Evolutionary conservation across 2,113 vertebrate species (phyloP), one percentile per base, ranked within the genome.

Genomic region (Odocoileus virginianus): DNA sequence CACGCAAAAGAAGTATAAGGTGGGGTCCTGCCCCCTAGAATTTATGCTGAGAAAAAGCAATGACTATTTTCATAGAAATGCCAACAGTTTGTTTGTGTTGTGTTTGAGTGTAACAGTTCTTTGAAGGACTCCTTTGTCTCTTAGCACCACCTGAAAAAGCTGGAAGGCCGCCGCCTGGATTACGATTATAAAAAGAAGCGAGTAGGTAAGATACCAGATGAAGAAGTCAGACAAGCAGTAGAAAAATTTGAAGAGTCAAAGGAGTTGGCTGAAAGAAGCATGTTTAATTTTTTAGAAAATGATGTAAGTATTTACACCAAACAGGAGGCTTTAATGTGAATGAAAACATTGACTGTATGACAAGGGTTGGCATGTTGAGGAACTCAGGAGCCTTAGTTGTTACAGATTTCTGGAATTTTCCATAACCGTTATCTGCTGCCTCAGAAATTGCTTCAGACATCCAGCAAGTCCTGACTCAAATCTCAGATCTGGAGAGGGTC

Each of bases 251-350:
- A 99, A 91, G 99, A 99, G 97, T 99, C 99, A 95, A 99, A 99
- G 98, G 99, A 99, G n/a, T 97, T 99, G 98, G 99, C 99, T 23
- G 99, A 99, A 98, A 99, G 99, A 98, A 99, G 99, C 99, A 99
- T 99, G 99, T 99, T 99, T 98, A 99, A 99, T 99, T 99, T 99
- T 97, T 98, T 99, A 98, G 99, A 99, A 98, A 99, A 99, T 47
- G 99, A 99, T 87, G 99, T 99, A 98, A 99, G 99, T 99, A 97
- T 97, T 94, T 89, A 64, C 82, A 92, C 58, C 71, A 28, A 79
- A 64, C 89, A 7, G 91, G 93, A 96, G 86, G 61, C 64, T 28
- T 91, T 74, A 60, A 11, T 81, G 45, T 50, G 61, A 89, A 74
- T 43, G 55, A 91, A 55, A 91, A 15, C 3, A 7, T 50, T 71